Conservation (phyloP, 2,113 vertebrate species). For the Typhlomys cinereus region DNA sequence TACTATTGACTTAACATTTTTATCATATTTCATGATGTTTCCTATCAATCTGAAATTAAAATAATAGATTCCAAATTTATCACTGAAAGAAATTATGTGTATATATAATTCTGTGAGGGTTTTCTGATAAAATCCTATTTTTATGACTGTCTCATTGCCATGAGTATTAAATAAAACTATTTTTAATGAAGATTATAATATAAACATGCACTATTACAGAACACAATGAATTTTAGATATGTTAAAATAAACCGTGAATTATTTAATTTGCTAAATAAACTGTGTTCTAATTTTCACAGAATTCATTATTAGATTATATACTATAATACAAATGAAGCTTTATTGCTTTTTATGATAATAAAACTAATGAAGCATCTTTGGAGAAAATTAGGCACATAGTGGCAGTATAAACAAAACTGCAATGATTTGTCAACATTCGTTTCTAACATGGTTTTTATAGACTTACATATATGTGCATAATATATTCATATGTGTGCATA, state of each 20-base stretch:
- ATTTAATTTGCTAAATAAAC: background rate
- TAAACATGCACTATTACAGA: background rate
- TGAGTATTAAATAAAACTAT: background rate
- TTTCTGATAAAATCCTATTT: background rate
- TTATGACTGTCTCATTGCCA: background rate
- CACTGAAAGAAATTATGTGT: no score
- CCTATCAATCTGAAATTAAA: background rate
- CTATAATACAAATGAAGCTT: background rate
- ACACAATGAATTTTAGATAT: background rate
- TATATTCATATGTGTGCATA: background rate
- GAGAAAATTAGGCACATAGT: background rate
- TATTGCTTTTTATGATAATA: background rate
- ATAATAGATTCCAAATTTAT: background rate
- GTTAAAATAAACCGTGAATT: background rate
- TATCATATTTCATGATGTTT: no score
- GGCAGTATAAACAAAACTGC: background rate
- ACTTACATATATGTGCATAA: background rate
- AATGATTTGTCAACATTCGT: background rate
- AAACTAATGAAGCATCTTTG: background rate
- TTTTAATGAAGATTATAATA: background rate
- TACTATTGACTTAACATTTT: background rate
- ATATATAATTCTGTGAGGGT: background rate
- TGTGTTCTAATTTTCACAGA: background rate
- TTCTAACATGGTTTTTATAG: background rate
- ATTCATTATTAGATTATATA: background rate